A percentile compares a stretch with the other conserved stretches of the same genome.
These are phyloP conservation scores for Galerucella pusilla DNA, from an alignment of 2,888 invertebrate genomes.

Conservation along the genomic window DNA sequence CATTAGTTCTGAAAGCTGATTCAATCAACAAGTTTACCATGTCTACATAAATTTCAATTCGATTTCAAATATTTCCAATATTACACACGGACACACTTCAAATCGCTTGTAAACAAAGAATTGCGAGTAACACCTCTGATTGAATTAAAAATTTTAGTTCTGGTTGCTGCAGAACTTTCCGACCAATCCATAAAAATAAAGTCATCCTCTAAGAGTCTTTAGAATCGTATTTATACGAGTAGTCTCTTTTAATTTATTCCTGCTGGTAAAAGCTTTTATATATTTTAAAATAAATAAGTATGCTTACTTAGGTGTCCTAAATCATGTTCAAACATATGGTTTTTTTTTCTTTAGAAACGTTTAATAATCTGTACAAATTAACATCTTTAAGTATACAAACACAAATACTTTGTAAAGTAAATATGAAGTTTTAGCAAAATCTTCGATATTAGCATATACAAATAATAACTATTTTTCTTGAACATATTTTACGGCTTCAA, in stretches of 20 bases:
- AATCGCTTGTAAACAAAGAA: no score
- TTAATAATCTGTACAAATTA: constrained; percentile 1
- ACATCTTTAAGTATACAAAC: neutral
- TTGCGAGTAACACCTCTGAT: no score
- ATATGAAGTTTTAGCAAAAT: neutral
- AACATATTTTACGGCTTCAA: neutral
- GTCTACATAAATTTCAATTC: no score
- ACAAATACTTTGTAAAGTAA: constrained; percentile 10
- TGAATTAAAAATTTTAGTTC: no score
- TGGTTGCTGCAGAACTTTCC: no score
- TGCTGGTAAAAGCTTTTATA: neutral
- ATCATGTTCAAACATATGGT: neutral
- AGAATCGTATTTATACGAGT: neutral
- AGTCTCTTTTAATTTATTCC: neutral
- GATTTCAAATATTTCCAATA: no score
- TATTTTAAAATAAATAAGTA: neutral
- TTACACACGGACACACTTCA: no score
- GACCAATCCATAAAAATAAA: no score
- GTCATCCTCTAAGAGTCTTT: no score
- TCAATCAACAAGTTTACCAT: no score
- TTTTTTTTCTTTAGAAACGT: neutral
- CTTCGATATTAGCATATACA: neutral
- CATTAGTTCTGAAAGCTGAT: no score
- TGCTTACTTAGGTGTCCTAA: neutral
- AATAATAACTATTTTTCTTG: neutral